Evolutionary conservation across 2,888 invertebrate species (phyloP), one percentile per base, ranked within the genome.

Genomic region (Sisyra nigra): DNA sequence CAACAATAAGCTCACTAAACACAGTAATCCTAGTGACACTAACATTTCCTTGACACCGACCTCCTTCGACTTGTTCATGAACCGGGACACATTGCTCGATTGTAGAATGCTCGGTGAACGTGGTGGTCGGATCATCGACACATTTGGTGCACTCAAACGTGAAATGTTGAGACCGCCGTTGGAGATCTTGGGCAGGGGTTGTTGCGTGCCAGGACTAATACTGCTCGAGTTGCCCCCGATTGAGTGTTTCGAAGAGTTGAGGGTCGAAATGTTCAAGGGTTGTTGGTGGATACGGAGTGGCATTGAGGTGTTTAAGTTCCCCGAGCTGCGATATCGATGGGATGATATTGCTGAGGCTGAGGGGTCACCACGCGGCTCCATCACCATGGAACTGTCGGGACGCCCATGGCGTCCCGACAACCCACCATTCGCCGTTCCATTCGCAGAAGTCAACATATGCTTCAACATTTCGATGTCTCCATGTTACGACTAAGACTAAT

Each of bases 1-100:
- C 52, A 92, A 67, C 40, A 92, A 66, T 40, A 92, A 65, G 45
- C 91, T 88, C 51, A 89, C 82, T 51, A 92, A 69, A 57, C 89
- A 89, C 51, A 92, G 63, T 38, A 92, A 63, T 15, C 87, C 89
- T 48, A 92, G 66, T 45, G 88, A 88, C 41, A 87, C 83, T 45
- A 91, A 67, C 60, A 85, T 85, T 63, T 88, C 88, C 53, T 75
- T 72, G 33, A 80, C 72, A 29, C 80, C 80, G 35, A 61, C 69
- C 58, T 62, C 71, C 54, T 67, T 71, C 54, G 58, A 67, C 52
- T 57, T 55, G 49, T 55, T 54, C 44, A 52, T 54, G 45, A 19
- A 48, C 43, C 10, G 37, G 43, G 57, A 58, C n/a, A 53, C 52
- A 42, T 53, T 49, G 41, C 51, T 51, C 8, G 52, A 50, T 1